phyloP scores from a whole-genome alignment of 1,140 invertebrate species.

The Ptiloglossa arizonensis region DNA sequence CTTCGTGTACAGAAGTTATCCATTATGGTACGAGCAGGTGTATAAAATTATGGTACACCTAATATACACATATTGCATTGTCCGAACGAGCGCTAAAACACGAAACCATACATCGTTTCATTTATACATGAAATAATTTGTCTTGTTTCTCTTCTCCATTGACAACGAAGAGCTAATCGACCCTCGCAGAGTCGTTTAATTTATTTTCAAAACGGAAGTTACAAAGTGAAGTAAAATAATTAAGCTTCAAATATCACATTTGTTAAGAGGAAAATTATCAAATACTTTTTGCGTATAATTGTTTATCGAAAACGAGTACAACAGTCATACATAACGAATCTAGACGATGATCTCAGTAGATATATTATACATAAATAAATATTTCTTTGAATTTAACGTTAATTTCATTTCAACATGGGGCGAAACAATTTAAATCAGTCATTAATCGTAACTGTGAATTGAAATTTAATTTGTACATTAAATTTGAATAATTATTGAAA shows the following conservation, averaged over 20 bases:
- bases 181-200: neutral
- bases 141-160: neutral
- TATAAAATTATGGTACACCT: conserved; percentile 32
- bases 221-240: neutral
- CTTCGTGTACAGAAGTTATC: neutral
- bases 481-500: neutral
- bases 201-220: neutral
- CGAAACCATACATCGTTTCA: conserved; percentile 1
- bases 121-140: neutral
- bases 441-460: no score
- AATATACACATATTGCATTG: conserved; percentile 24
- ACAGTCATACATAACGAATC: neutral
- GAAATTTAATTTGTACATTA: neutral
- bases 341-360: neutral
- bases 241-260: neutral
- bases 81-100: neutral
- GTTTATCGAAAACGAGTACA: neutral
- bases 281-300: neutral
- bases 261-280: neutral
- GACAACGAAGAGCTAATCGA: neutral
- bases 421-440: neutral
- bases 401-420: neutral
- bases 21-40: conserved; percentile 14
- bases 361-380: no score
- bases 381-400: no score